Conservation (phyloP, 1,140 invertebrate genomes). For the Mizuhopecten yessoensis region DNA sequence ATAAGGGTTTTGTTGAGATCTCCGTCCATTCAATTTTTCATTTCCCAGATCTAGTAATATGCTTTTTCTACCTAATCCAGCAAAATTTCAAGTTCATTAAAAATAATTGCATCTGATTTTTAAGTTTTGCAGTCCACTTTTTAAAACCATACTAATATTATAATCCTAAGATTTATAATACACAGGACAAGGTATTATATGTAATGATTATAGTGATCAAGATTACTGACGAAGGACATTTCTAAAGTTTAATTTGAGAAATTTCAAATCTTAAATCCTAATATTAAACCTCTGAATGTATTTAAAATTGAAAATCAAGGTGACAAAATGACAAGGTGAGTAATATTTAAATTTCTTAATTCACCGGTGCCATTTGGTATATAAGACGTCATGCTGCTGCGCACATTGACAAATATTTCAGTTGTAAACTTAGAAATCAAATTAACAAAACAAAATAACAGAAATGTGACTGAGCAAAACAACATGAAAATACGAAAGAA, state of each 20-base stretch:
- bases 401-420: too few relatives aligned
- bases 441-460: background rate
- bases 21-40: too few relatives aligned
- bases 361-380: too few relatives aligned
- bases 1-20: too few relatives aligned
- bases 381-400: too few relatives aligned
- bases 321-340: background rate
- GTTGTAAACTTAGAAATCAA: too few relatives aligned
- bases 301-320: background rate
- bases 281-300: background rate
- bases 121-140: background rate
- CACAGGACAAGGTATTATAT: background rate
- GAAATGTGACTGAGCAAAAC: background rate
- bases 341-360: background rate
- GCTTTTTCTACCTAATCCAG: too few relatives aligned
- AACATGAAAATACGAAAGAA: background rate
- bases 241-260: background rate
- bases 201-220: background rate
- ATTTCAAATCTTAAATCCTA: slow-evolving; percentile 1
- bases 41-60: too few relatives aligned
- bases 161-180: background rate
- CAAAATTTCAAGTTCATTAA: background rate
- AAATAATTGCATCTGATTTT: background rate
- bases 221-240: background rate
- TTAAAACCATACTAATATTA: background rate